phyloP scores from a whole-genome alignment of 1,140 invertebrate species.

The Listronotus bonariensis region DNA sequence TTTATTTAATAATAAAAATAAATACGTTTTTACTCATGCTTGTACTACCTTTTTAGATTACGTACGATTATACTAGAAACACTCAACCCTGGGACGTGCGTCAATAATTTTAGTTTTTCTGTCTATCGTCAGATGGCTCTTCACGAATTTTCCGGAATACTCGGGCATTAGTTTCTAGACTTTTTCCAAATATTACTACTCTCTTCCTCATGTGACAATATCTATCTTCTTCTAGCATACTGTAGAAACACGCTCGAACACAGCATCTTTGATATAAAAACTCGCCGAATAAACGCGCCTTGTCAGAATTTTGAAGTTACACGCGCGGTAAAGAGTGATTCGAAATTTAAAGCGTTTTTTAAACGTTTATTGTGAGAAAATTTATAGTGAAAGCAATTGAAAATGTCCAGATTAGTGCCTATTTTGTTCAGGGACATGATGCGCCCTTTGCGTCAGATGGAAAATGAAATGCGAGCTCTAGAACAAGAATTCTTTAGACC shows the following conservation, averaged over 20 bases:
- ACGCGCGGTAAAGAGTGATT: not conserved
- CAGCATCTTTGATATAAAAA: conserved; percentile 16
- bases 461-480: conserved; percentile 41
- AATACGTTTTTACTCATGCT: too few relatives aligned
- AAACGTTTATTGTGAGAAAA: conserved; percentile 10
- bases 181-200: too few relatives aligned
- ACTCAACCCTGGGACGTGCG: too few relatives aligned
- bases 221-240: too few relatives aligned
- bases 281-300: not conserved
- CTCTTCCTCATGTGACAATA: too few relatives aligned
- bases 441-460: conserved; percentile 45
- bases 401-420: conserved; percentile 38
- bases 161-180: too few relatives aligned
- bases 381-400: not conserved
- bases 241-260: conserved; percentile 1
- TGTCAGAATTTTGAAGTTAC: conserved; percentile 1
- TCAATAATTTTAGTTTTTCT: too few relatives aligned
- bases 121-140: too few relatives aligned
- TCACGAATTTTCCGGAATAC: too few relatives aligned
- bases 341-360: not conserved
- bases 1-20: too few relatives aligned
- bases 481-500: conserved; percentile 40
- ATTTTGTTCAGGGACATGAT: conserved; percentile 44
- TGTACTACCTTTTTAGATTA: too few relatives aligned
- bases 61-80: too few relatives aligned